Evolutionary conservation across 2,797 vertebrate species (phyloP).

Genomic region (Coranthus polyacanthus): DNA sequence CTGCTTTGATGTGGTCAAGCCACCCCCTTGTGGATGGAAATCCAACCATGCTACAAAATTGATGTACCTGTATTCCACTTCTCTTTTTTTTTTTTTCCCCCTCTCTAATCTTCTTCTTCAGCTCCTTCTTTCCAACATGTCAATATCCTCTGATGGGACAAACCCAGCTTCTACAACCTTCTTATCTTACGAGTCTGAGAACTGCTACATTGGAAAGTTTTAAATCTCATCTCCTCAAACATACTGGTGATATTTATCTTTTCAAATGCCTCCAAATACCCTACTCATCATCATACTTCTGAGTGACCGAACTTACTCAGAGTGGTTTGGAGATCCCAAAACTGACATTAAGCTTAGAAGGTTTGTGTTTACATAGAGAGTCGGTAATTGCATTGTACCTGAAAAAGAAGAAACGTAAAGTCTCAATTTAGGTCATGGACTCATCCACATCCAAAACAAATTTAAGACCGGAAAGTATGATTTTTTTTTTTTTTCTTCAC

Average conservation of each 20-base stretch:
- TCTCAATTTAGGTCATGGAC: no score
- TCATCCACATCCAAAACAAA: no score
- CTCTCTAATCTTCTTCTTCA: constrained; percentile 2
- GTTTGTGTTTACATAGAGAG: no score
- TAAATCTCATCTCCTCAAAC: constrained; percentile 51
- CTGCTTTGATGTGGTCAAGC: constrained; percentile 55
- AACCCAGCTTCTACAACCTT: constrained; percentile 20
- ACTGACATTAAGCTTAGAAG: no score
- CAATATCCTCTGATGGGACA: constrained; percentile 21
- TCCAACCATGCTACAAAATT: constrained; percentile 25
- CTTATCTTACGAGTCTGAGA: constrained; percentile 16
- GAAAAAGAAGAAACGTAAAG: no score
- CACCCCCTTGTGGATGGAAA: constrained; percentile 71
- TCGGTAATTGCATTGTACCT: no score
- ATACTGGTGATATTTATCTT: no score
- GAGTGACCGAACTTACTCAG: not conserved
- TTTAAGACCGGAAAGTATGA: not conserved
- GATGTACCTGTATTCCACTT: constrained; percentile 25
- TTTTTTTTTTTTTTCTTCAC: constrained; percentile 58
- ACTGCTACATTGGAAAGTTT: constrained; percentile 34
- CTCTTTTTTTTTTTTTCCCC: constrained; percentile 11
- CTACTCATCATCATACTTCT: constrained; percentile 17
- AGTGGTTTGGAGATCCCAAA: no score
- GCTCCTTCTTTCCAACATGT: not conserved
- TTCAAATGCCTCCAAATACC: no score